Evolutionary conservation across 2,113 vertebrate species (phyloP).

Genomic region (Puntigrus tetrazona): DNA sequence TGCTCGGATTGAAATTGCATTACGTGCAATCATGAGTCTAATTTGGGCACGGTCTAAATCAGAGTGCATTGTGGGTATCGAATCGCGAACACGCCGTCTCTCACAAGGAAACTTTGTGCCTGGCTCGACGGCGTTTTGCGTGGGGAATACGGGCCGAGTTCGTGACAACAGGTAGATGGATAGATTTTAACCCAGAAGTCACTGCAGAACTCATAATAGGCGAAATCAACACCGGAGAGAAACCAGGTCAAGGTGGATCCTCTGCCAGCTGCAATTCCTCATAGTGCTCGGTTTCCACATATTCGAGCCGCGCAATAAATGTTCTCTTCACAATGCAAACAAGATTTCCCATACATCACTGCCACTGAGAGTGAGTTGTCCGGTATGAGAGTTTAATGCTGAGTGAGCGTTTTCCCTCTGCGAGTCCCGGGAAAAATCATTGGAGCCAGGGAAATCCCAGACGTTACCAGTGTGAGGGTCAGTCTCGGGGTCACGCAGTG

Average conservation of each 20-base stretch:
- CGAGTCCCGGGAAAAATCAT: slow-evolving; percentile 48
- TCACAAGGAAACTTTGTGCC: not conserved
- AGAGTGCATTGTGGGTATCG: not conserved
- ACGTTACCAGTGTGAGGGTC: slow-evolving; percentile 50
- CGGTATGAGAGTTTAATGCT: slow-evolving; percentile 16
- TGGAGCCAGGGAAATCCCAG: slow-evolving; percentile 58
- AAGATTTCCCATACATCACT: slow-evolving; percentile 27
- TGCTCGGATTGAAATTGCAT: not conserved
- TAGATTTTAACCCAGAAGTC: slow-evolving; percentile 19
- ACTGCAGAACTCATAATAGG: slow-evolving; percentile 26
- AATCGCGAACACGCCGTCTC: not conserved
- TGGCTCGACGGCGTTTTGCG: slow-evolving; percentile 7
- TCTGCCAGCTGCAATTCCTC: slow-evolving; percentile 13
- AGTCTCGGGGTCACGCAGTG: slow-evolving; percentile 58
- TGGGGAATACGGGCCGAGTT: slow-evolving; percentile 53
- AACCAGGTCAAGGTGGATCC: slow-evolving; percentile 21
- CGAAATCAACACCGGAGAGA: slow-evolving; percentile 6
- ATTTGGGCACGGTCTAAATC: not conserved
- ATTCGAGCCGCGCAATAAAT: not conserved
- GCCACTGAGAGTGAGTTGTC: slow-evolving; percentile 23
- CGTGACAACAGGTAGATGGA: slow-evolving; percentile 48
- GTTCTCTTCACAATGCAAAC: slow-evolving; percentile 20
- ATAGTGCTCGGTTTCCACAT: not conserved
- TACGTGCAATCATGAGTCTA: not conserved
- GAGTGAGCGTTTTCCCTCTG: slow-evolving; percentile 34